A percentile compares a stretch with the other conserved stretches of the same genome.
Conservation (phyloP, 2,113 vertebrate species). For the Desmodus rotundus region DNA sequence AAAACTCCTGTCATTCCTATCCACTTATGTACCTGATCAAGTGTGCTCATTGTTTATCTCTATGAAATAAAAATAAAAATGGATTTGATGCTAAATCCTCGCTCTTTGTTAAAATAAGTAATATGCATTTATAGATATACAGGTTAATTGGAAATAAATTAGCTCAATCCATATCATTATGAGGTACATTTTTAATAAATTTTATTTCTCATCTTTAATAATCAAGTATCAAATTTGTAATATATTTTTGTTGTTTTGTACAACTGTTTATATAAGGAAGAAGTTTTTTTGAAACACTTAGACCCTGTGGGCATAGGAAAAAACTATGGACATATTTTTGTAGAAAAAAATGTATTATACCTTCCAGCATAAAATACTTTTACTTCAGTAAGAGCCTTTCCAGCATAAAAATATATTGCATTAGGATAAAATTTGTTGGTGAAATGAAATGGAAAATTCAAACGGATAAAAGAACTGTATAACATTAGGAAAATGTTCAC, state of each 20-base stretch:
- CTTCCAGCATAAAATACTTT: not conserved
- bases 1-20: not conserved
- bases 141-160: not conserved
- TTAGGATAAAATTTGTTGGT: not conserved
- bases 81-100: not conserved
- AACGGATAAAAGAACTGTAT: not conserved
- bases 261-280: not conserved
- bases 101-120: not conserved
- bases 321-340: not conserved
- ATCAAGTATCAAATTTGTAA: not conserved
- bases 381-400: not conserved
- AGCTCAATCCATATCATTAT: not conserved
- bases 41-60: not conserved
- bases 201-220: constrained; percentile 5
- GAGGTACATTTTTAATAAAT: not conserved
- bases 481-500: not conserved
- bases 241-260: not conserved
- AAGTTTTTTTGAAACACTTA: not conserved
- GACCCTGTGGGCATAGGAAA: not conserved
- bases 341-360: not conserved
- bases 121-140: not conserved
- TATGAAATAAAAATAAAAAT: not conserved
- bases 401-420: not conserved
- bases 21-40: not conserved
- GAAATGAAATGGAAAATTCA: not conserved